Percentiles rank a stretch among this genome's conserved stretches.
Conservation (phyloP, 2,113 vertebrate species). For the Theristicus caerulescens region DNA sequence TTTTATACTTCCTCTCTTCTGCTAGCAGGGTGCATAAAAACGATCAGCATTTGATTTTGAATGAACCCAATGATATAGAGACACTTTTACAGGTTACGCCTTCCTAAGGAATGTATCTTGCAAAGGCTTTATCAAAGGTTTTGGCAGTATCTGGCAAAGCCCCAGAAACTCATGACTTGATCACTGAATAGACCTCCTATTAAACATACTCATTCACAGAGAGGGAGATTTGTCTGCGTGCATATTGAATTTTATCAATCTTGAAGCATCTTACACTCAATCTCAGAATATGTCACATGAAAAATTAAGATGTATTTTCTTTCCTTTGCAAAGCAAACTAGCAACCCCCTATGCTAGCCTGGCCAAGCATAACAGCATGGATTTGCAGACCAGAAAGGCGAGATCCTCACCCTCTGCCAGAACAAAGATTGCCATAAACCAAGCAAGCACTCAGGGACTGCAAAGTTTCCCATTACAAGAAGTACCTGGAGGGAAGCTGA, state of each 20-base stretch:
- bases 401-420: not conserved
- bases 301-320: not conserved
- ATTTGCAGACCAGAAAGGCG: not conserved
- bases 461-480: not conserved
- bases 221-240: not conserved
- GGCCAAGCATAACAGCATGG: not conserved
- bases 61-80: not conserved
- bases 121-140: not conserved
- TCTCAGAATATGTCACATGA: not conserved
- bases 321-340: not conserved
- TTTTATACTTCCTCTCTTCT: not conserved
- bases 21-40: slow-evolving; percentile 54
- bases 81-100: not conserved
- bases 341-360: not conserved
- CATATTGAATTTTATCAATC: not conserved
- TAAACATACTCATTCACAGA: not conserved
- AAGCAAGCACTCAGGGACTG: not conserved
- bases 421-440: not conserved
- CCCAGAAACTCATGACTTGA: not conserved
- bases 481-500: not conserved
- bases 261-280: not conserved
- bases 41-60: slow-evolving; percentile 59
- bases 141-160: not conserved
- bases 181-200: not conserved
- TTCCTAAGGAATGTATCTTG: slow-evolving; percentile 8